Evolutionary conservation across 2,888 invertebrate species (phyloP), one percentile per base, ranked within the genome.

Genomic region (Troilus luridus): DNA sequence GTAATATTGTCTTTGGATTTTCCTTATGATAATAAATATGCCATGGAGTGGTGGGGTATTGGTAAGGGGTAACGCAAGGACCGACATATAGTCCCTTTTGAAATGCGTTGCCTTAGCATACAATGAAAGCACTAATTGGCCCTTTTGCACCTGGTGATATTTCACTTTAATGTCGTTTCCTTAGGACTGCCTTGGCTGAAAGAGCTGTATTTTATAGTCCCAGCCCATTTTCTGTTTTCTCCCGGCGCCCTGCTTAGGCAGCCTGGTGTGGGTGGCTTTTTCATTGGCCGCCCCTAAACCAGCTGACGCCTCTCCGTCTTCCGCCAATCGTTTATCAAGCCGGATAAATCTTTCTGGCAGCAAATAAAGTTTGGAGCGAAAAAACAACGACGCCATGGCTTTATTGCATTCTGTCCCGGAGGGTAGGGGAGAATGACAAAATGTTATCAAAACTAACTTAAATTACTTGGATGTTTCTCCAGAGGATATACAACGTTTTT

Each of bases 111-210:
- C 41, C 72, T 77, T 0, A 77, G 72, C 72, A 77, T 41, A 8
- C 72, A 27, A 77, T 77, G 41, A 77, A 27, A 8, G 72, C 72
- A 41, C 72, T 77, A 77, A 77, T 77, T 77, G 72, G 72, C 27
- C 41, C 17, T 77, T 7, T 41, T 41, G 41, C 27, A 9, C 67
- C 27, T 17, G 72, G 72, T 77, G 27, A 77, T 77, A 77, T 77
- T 77, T 77, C 72, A 77, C 72, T 27, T 41, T 77, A 77, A 77
- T 77, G 72, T 19, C 72, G 72, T 77, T 77, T 77, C 72, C 72
- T 77, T 41, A 19, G 72, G 27, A 77, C 19, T 14, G 24, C 12
- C 24, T 12, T 6, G 24, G 67, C 27, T 14, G 72, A 77, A 77
- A 41, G 72, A 77, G 72, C 72, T 17, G 27, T 77, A 77, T 77